These are phyloP conservation scores for Agonopterix arenella DNA, from an alignment of 2,888 invertebrate species.

Conservation along the genomic window DNA sequence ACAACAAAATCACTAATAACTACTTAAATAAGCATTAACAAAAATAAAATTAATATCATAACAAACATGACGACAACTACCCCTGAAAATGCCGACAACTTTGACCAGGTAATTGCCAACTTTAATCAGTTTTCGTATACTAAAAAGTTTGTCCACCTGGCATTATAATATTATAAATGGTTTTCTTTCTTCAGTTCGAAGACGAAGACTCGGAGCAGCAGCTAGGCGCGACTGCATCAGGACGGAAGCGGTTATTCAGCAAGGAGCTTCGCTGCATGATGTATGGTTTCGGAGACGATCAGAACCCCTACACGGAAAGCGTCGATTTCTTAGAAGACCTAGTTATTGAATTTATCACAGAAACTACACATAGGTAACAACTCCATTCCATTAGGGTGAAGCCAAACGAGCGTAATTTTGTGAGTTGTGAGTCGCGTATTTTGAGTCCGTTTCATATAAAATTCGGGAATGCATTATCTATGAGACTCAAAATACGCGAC, in stretches of 20 bases:
- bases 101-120: slow-evolving; percentile 47
- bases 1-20: not conserved
- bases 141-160: not conserved
- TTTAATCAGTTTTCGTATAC: not conserved
- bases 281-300: slow-evolving; percentile 99
- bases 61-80: slow-evolving; percentile 44
- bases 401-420: too few relatives aligned
- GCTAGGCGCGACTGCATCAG: slow-evolving; percentile 81
- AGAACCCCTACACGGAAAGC: slow-evolving; percentile 99
- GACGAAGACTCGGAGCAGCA: slow-evolving; percentile 85
- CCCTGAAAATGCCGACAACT: slow-evolving; percentile 54
- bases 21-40: not conserved
- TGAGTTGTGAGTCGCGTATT: too few relatives aligned
- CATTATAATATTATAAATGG: not conserved
- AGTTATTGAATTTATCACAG: slow-evolving; percentile 97
- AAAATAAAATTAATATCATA: too few relatives aligned
- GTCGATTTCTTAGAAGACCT: slow-evolving; percentile 98
- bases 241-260: slow-evolving; percentile 90
- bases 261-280: slow-evolving; percentile 98
- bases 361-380: slow-evolving; percentile 89
- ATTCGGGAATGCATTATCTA: too few relatives aligned
- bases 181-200: slow-evolving; percentile 56
- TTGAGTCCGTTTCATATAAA: too few relatives aligned
- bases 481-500: too few relatives aligned
- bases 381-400: too few relatives aligned